Evolutionary conservation across 2,888 invertebrate genomes (phyloP), one percentile per base, ranked within the genome.

Genomic region (Osmoderma eremita): DNA sequence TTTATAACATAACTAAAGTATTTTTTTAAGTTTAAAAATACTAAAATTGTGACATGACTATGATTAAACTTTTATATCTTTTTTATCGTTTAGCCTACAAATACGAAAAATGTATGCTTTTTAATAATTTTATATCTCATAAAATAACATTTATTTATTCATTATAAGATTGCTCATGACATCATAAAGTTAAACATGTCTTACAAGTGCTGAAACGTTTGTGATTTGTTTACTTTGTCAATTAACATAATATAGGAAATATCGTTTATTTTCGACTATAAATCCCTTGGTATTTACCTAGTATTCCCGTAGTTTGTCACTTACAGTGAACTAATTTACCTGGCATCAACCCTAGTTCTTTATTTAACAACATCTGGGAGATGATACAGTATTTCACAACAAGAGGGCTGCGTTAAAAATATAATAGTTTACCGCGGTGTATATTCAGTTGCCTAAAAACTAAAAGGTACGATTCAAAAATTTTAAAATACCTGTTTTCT

Each of bases 161-260:
- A 39, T 22, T 30, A 58, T 41, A 41, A 56, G 15, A 56, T 39
- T 42, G 17, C n/a, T 42, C 24, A 58, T 58, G 58, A 58, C 58
- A 45, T 58, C 58, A 58, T 22, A 58, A 42, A 45, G 45, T 58
- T 58, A 58, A 58, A 58, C 30, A 58, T 15, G 24, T 58, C 15
- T 58, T 22, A 12, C 22, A 22, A 10, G n/a, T 22, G 22, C 5
- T 15, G 8, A 17, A n/a, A n/a, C 42, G 6, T 10, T 24, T 24
- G n/a, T n/a, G 13, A 50, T 10, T 58, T 45, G 24, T 58, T 56
- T 56, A 30, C 58, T 10, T 53, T 53, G 30, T 58, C 3, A 1
- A 30, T 5, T 5, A 30, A 30, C 2, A 30, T 30, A 30, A 30
- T 30, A 30, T 1, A 30, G 30, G 30, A 30, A 30, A 30, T 30